Conservation (phyloP, 1,140 invertebrate genomes). For the Eumaeus atala region DNA sequence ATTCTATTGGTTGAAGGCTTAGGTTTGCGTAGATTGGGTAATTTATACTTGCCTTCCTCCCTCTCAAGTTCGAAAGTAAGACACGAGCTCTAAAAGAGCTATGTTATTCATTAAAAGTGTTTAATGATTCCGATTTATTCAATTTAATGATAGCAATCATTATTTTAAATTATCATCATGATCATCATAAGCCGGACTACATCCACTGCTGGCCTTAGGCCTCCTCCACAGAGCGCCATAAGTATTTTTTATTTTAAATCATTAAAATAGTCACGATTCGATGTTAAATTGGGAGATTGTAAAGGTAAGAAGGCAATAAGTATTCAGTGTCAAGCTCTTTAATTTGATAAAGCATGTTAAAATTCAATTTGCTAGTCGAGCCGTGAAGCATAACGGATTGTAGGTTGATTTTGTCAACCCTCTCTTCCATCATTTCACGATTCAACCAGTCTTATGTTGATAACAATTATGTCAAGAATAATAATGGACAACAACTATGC, state of each 20-base stretch:
- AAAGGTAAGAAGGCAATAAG: slow-evolving; percentile 40
- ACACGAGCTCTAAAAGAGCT: slow-evolving; percentile 50
- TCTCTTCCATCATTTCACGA: slow-evolving; percentile 60
- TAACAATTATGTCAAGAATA: slow-evolving; percentile 47
- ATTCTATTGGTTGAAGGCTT: slow-evolving; percentile 63
- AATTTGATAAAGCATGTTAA: slow-evolving; percentile 66
- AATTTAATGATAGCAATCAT: slow-evolving; percentile 17
- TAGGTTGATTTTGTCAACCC: slow-evolving; percentile 59
- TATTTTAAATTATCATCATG: too few species aligned
- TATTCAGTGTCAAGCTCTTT: slow-evolving; percentile 60
- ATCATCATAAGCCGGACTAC: too few species aligned
- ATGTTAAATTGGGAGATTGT: neutral
- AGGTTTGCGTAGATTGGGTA: slow-evolving; percentile 70
- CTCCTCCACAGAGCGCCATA: too few species aligned
- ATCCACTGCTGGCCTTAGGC: too few species aligned
- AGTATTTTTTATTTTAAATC: slow-evolving; percentile 1
- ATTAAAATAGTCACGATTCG: neutral
- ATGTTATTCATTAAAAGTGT: slow-evolving; percentile 60
- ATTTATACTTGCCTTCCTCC: slow-evolving; percentile 67
- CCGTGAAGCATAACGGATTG: slow-evolving; percentile 66
- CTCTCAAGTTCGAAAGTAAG: slow-evolving; percentile 32
- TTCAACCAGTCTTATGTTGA: slow-evolving; percentile 46
- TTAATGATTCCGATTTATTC: slow-evolving; percentile 55
- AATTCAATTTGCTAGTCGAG: slow-evolving; percentile 68
- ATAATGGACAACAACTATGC: slow-evolving; percentile 28